Percentiles rank a stretch among this genome's conserved stretches.
Evolutionary conservation across 1,140 invertebrate genomes (phyloP).

Genomic region (Tyrophagus putrescentiae): DNA sequence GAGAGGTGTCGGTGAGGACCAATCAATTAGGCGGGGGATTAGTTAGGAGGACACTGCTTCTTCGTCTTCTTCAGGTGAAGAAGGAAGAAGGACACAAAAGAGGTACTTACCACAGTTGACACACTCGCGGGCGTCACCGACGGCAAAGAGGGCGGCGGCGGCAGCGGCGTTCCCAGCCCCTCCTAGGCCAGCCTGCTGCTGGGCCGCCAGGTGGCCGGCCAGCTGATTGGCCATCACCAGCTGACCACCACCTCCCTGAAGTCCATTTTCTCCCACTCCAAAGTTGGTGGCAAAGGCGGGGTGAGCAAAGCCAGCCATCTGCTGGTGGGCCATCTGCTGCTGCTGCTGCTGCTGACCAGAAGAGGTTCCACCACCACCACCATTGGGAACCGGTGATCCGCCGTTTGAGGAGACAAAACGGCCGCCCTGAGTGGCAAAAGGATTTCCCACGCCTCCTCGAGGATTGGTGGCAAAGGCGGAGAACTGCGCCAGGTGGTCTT

Average conservation of each 20-base stretch:
- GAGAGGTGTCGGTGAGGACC: not conserved
- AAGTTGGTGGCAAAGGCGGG: not conserved
- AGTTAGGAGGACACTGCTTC: not conserved
- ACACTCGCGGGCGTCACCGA: constrained; percentile 33
- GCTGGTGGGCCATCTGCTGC: not conserved
- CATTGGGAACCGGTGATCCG: not conserved
- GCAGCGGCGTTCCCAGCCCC: not conserved
- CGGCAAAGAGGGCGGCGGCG: not conserved
- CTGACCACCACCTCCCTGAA: not conserved
- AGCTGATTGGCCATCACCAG: not conserved
- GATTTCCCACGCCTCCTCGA: not conserved
- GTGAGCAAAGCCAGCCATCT: not conserved
- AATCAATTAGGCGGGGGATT: no score
- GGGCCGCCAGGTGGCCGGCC: not conserved
- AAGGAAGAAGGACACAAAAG: not conserved
- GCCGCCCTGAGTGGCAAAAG: not conserved
- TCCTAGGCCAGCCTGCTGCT: not conserved
- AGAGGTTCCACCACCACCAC: not conserved
- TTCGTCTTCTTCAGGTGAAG: not conserved
- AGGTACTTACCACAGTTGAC: constrained; percentile 36
- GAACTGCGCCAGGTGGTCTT: not conserved
- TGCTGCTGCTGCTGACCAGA: not conserved
- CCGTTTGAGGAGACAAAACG: not conserved
- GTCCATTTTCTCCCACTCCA: not conserved
- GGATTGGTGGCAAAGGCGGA: not conserved